A percentile compares a stretch with the other conserved stretches of the same genome.
Conservation (phyloP, 2,113 vertebrate species). For the Phyllostomus hastatus region DNA sequence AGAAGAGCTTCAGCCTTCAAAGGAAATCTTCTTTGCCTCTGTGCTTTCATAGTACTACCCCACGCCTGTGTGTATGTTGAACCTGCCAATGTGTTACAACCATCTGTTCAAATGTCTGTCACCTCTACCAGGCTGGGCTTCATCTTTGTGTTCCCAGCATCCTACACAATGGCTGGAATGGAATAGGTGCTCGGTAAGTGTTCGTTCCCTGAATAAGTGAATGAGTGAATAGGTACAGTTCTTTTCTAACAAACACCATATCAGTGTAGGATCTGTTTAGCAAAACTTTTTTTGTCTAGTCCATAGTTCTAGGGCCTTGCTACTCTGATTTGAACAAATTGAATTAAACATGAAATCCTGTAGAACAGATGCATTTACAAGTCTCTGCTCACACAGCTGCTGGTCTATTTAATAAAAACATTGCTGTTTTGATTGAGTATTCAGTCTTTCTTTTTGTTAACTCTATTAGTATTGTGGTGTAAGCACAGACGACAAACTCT, state of each 20-base stretch:
- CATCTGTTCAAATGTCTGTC: conserved; percentile 68
- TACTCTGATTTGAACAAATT: conserved; percentile 64
- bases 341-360: conserved; percentile 68
- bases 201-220: background rate
- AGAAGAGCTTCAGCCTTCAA: conserved; percentile 19
- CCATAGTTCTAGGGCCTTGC: conserved; percentile 40
- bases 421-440: conserved; percentile 62
- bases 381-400: conserved; percentile 68
- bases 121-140: conserved; percentile 29
- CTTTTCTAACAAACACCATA: background rate
- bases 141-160: conserved; percentile 25
- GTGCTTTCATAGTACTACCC: conserved; percentile 6
- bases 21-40: conserved; percentile 20
- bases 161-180: background rate
- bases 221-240: background rate
- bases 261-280: background rate
- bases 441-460: conserved; percentile 51
- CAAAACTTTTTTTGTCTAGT: conserved; percentile 48
- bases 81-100: conserved; percentile 40
- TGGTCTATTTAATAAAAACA: conserved; percentile 63
- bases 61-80: conserved; percentile 34
- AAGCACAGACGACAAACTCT: background rate
- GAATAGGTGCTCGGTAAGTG: conserved; percentile 51
- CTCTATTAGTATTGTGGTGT: background rate
- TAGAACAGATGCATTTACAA: conserved; percentile 67